Conservation (phyloP, 2,888 invertebrate species). For the Polymixis flavicincta region DNA sequence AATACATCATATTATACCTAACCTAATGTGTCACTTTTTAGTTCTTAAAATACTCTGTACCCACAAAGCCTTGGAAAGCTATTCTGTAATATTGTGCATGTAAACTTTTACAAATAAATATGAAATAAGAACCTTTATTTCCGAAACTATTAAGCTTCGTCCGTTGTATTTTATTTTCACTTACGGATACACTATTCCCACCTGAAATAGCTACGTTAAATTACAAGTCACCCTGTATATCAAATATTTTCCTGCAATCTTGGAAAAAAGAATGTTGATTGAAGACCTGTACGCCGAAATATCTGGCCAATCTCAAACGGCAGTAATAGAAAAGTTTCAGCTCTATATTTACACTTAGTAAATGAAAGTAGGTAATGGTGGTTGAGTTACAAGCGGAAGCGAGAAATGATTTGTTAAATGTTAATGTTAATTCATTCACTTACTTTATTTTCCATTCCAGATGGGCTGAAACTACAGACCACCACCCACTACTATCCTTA, state of each 20-base stretch:
- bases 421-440: too few relatives aligned
- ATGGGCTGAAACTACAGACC: too few relatives aligned
- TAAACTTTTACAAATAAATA: too few relatives aligned
- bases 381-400: constrained; percentile 15
- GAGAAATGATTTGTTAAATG: background rate
- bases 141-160: background rate
- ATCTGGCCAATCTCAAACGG: constrained; percentile 78
- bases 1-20: background rate
- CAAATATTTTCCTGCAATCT: constrained; percentile 54
- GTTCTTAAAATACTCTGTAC: too few relatives aligned
- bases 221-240: constrained; percentile 41
- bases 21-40: too few relatives aligned
- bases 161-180: background rate
- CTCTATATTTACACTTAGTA: constrained; percentile 80
- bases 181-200: background rate
- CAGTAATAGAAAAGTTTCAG: constrained; percentile 82
- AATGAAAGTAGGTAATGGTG: constrained; percentile 76
- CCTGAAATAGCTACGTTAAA: constrained; percentile 1
- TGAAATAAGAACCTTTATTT: background rate
- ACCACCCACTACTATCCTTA: too few relatives aligned
- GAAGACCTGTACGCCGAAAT: constrained; percentile 70
- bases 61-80: too few relatives aligned
- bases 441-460: too few relatives aligned
- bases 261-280: constrained; percentile 61
- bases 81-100: too few relatives aligned